A percentile compares a stretch with the other conserved stretches of the same genome.
Evolutionary conservation across 1,140 invertebrate species (phyloP).

Genomic region (Hestina assimilis): DNA sequence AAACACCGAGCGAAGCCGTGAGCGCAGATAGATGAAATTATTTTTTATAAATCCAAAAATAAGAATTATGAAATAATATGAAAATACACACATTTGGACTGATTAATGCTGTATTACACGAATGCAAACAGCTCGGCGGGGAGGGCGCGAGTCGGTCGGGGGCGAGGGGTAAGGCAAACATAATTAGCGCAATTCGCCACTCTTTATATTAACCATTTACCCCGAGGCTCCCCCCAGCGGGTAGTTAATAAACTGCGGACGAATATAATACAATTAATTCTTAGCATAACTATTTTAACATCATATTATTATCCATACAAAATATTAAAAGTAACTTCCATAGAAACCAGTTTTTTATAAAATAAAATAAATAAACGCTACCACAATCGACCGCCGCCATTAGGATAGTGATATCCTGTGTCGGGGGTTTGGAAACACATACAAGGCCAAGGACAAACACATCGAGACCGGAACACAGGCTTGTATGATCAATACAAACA

Average conservation of each 20-base stretch:
- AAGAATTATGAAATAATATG: neutral
- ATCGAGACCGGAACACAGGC: too few species aligned
- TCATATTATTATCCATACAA: neutral
- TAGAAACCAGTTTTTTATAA: too few species aligned
- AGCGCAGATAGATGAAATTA: too few species aligned
- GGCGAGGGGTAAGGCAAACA: conserved; percentile 35
- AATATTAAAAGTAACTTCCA: too few species aligned
- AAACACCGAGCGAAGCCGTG: too few species aligned
- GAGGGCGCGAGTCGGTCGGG: neutral
- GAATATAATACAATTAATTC: conserved; percentile 14
- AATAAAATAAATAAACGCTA: too few species aligned
- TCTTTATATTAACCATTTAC: conserved; percentile 43
- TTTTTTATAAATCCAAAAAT: too few species aligned
- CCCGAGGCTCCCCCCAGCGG: conserved; percentile 24
- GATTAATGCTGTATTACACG: conserved; percentile 27
- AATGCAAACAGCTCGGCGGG: conserved; percentile 13
- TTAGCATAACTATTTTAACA: conserved; percentile 1
- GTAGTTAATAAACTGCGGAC: conserved; percentile 14
- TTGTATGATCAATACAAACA: too few species aligned
- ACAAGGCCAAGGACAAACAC: too few species aligned
- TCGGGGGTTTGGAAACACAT: too few species aligned
- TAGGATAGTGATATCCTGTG: too few species aligned
- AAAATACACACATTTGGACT: conserved; percentile 23
- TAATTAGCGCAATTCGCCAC: conserved; percentile 49
- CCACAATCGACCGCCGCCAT: too few species aligned